Base-by-base conservation (phyloP, 2,888 invertebrate genomes). In the Bruchidius siliquastri region DNA sequence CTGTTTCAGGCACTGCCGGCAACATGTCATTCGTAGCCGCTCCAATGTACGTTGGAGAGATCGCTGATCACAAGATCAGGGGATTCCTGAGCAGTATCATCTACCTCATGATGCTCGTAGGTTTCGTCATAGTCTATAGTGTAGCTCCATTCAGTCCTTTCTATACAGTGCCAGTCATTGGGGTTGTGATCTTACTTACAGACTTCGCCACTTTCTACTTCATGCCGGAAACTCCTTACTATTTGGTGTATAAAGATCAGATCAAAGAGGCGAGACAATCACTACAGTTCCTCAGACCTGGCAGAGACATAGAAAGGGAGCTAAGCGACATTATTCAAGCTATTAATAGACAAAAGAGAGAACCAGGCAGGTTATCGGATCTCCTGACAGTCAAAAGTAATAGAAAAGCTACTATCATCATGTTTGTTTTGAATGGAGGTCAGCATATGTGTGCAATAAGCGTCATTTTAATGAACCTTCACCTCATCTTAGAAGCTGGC, bases 401-500 rank as follows among this genome's bases (percentile, higher is more conserved):
- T 73, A 77, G 85, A 32, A 84, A 83, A 77, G 86, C 85, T 2
- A 72, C 86, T 20, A 73, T 85, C 3, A 85, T 86, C 3, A 85
- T 86, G 84, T 80, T 83, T 0, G 83, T 85, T 6, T 75, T 87
- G 68, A 86, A 86, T 73, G 84, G 81, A 2, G 82, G 83, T 0
- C 86, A 87, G 78, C 86, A 86, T 77, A 84, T 86, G 73, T 84
- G 85, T 68, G 84, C 85, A 30, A 85, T 86, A 32, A 85, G 84
- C 71, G 86, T 86, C 0, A 85, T 87, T 72, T 74, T 86, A 20
- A 86, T 87, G 86, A 87, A 87, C 74, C 78, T 87, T 18, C 86
- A 86, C 74, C 78, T 82, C 10, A 86, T 87, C 74, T 74, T 87
- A 20, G 77, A 80, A 22, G 82, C 83, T 72, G 86, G 85, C 0